A percentile compares a stretch with the other conserved stretches of the same genome.
Evolutionary conservation across 2,113 vertebrate genomes (phyloP).

Genomic region (Tichodroma muraria): DNA sequence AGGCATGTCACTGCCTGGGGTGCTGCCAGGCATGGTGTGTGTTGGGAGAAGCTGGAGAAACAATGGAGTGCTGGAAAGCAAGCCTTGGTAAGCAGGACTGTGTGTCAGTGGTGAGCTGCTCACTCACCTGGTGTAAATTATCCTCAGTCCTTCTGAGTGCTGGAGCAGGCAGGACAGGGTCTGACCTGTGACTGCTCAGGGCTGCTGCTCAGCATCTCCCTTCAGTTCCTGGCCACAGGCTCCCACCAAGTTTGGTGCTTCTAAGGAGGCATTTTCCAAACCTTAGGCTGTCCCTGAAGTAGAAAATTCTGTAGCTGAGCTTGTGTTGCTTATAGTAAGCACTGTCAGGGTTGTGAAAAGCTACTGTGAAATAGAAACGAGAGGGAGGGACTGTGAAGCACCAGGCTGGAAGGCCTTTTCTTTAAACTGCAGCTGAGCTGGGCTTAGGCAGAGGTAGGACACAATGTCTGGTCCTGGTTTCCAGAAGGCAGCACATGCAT

Average conservation of each 20-base stretch:
- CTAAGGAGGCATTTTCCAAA: background rate
- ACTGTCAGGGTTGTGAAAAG: background rate
- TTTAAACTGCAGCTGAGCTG: background rate
- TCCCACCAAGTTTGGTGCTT: background rate
- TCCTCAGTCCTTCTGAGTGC: background rate
- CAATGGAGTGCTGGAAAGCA: background rate
- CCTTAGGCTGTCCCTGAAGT: background rate
- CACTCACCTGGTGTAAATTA: background rate
- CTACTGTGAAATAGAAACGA: background rate
- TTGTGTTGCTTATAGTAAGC: background rate
- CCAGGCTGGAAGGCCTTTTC: background rate
- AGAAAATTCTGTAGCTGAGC: background rate
- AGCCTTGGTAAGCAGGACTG: background rate
- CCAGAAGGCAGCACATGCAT: background rate
- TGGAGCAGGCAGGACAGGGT: background rate
- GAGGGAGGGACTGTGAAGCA: background rate
- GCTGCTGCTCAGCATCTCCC: background rate
- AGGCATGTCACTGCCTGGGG: background rate
- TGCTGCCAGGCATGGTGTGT: background rate
- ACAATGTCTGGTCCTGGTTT: background rate
- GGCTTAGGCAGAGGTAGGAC: background rate
- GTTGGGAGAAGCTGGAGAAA: background rate
- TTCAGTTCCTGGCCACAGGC: background rate
- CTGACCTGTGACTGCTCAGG: background rate
- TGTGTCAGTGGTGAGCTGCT: background rate